Evolutionary conservation across 2,888 invertebrate genomes (phyloP).

Genomic region (Augiades crinisus): DNA sequence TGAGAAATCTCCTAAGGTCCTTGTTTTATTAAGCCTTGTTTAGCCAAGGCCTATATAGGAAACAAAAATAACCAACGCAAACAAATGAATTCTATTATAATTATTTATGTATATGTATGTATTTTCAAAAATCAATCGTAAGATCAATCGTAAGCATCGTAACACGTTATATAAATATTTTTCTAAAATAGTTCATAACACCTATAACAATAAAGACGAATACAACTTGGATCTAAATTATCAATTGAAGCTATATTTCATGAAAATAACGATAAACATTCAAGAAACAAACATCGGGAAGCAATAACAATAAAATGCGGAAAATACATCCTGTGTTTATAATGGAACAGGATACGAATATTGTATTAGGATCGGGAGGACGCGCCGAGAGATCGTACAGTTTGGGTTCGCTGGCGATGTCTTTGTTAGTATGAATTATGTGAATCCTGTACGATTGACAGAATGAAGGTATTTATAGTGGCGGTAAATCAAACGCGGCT

Average conservation of each 20-base stretch:
- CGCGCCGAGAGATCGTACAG: conserved; percentile 34
- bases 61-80: too few species aligned
- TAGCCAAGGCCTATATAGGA: too few species aligned
- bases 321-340: conserved; percentile 26
- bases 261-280: not conserved
- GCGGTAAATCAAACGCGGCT: conserved; percentile 57
- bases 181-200: not conserved
- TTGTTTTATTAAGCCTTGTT: too few species aligned
- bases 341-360: conserved; percentile 26
- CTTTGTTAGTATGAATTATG: conserved; percentile 56
- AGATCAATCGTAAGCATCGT: too few species aligned
- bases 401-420: conserved; percentile 39
- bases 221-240: not conserved
- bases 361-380: conserved; percentile 28
- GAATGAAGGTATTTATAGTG: conserved; percentile 56
- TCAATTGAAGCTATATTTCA: conserved; percentile 3
- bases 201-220: not conserved
- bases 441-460: conserved; percentile 52
- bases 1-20: too few species aligned
- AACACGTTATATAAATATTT: too few species aligned
- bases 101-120: too few species aligned
- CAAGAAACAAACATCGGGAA: not conserved
- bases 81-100: too few species aligned
- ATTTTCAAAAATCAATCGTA: too few species aligned
- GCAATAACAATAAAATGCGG: conserved; percentile 30